Evolutionary conservation across 1,140 invertebrate species (phyloP), one percentile per base, ranked within the genome.

Genomic region (Drosophila jambulina): DNA sequence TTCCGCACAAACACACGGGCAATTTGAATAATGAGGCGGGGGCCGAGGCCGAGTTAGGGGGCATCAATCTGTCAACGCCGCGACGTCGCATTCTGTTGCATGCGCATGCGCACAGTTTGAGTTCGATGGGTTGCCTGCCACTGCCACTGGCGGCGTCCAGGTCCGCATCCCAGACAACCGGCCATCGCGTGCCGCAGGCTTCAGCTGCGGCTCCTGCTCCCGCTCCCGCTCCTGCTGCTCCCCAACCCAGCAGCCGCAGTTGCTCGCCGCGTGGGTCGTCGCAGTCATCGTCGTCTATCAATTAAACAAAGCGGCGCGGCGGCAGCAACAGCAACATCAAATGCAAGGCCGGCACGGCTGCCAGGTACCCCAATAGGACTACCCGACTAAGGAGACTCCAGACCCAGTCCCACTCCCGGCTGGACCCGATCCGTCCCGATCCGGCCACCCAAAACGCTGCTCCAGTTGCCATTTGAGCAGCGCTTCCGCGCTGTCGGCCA

Each of bases 21-120:
- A 78, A 78, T 87, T 90, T 87, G 84, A 87, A 87, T 87, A 87
- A 87, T 87, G 84, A 88, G 83, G 84, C 84, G 80, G 80, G 85
- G 84, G 76, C 80, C 59, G 62, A 43, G 51, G 48, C 63, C 59
- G 45, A 80, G 84, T 90, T 64, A 84, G 85, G 84, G 84, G 84
- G 84, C 85, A 87, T 87, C 84, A 87, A 87, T 87, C 84, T 87
- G 84, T 87, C 84, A 87, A 87, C 84, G 84, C 84, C 80, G 70
- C 68, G 45, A 72, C 70, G 84, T 88, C 83, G 82, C 82, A 69
- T 88, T 80, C 54, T 77, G 72, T 87, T 88, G 84, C 84, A 88
- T 88, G 84, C 77, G 69, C 87, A 87, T 87, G 77, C 77, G 85
- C 84, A 87, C 84, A 87, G 84, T 87, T 87, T 87, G 84, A 87